Conservation (phyloP, 1,140 invertebrate species). For the Drosophila funebris region DNA sequence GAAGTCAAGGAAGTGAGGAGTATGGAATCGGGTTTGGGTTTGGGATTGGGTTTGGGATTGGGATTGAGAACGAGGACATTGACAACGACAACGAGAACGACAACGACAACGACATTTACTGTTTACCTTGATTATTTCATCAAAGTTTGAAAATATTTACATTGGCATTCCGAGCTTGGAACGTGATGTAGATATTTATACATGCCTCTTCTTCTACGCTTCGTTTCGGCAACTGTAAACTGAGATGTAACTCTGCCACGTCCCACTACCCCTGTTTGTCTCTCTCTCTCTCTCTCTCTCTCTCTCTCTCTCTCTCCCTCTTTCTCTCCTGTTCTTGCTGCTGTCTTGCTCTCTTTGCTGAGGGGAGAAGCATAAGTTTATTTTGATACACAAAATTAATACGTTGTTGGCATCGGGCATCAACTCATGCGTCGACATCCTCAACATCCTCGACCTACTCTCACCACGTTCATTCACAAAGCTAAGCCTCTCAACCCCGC, state of each 20-base stretch:
- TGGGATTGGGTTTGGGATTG: background rate
- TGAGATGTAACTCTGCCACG: constrained; percentile 29
- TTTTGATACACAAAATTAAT: constrained; percentile 82
- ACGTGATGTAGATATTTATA: constrained; percentile 82
- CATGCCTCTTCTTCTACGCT: constrained; percentile 37
- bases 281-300: background rate
- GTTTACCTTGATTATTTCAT: constrained; percentile 82
- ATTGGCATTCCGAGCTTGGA: constrained; percentile 79
- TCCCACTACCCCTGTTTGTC: background rate
- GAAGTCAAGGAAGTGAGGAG: no score
- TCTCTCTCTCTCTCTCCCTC: constrained; percentile 29
- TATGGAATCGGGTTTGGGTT: background rate
- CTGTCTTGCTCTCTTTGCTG: constrained; percentile 24
- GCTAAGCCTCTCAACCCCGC: constrained; percentile 3
- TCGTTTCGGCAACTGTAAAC: constrained; percentile 33
- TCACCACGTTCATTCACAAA: background rate
- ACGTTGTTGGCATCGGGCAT: constrained; percentile 73
- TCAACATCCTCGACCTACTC: background rate
- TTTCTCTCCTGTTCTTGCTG: no score
- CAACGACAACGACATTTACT: constrained; percentile 72
- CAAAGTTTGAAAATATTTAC: constrained; percentile 82
- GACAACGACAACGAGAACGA: constrained; percentile 13
- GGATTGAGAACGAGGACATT: constrained; percentile 15
- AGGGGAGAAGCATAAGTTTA: constrained; percentile 72
- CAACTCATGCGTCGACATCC: constrained; percentile 61